Percentiles rank a stretch among this genome's conserved stretches.
Evolutionary conservation across 2,888 invertebrate species (phyloP).

Genomic region (Trichogramma dendrolimi): DNA sequence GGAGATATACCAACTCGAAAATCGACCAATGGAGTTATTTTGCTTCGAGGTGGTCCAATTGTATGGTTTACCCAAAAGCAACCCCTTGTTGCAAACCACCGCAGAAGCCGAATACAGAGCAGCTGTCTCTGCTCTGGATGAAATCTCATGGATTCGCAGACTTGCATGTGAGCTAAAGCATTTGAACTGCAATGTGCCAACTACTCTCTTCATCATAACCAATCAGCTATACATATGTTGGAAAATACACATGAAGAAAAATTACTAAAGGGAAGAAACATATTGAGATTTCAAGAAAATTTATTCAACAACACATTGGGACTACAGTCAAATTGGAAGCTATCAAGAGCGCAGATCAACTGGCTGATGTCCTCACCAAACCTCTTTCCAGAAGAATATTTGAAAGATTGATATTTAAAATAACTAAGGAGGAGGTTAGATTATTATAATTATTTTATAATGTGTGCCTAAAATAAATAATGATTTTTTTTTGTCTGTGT

Average conservation of each 20-base stretch:
- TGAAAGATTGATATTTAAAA: no score
- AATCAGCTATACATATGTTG: conserved; percentile 38
- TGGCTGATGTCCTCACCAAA: no score
- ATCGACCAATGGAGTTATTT: conserved; percentile 9
- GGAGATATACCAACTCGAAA: conserved; percentile 8
- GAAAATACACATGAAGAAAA: conserved; percentile 37
- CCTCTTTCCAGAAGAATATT: no score
- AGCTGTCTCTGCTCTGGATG: conserved; percentile 36
- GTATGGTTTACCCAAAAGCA: conserved; percentile 6
- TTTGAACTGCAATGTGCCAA: conserved; percentile 30
- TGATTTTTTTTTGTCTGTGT: no score
- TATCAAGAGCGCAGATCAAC: no score
- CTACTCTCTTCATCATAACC: conserved; percentile 34
- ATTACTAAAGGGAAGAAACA: conserved; percentile 32
- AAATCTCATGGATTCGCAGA: conserved; percentile 38
- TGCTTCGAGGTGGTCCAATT: conserved; percentile 10
- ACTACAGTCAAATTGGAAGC: no score
- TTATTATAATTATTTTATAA: no score
- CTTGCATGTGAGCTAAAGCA: conserved; percentile 32
- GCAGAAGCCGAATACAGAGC: conserved; percentile 42
- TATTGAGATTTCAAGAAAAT: no score
- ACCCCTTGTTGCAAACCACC: no score
- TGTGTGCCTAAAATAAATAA: no score
- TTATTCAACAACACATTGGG: no score
- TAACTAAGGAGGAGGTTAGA: no score